Percentiles rank a stretch among this genome's conserved stretches.
Evolutionary conservation across 1,140 invertebrate species (phyloP).

Genomic region (Lamellibrachia luymesi): DNA sequence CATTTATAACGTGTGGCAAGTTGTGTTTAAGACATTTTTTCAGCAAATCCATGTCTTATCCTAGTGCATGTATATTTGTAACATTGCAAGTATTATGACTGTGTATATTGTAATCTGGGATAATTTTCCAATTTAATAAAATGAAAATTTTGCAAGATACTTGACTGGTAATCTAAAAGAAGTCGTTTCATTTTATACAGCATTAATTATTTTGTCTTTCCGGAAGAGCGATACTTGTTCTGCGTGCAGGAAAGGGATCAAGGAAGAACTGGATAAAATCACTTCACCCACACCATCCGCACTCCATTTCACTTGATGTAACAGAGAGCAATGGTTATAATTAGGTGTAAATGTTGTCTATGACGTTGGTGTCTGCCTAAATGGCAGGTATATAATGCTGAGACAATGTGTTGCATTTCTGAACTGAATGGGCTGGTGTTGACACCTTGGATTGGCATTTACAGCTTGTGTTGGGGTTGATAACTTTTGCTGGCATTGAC

Average conservation of each 20-base stretch:
- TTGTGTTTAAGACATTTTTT: no score
- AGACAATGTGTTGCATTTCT: neutral
- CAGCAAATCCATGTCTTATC: no score
- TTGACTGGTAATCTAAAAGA: neutral
- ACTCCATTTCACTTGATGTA: neutral
- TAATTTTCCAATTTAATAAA: no score
- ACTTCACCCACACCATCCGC: neutral
- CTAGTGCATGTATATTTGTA: no score
- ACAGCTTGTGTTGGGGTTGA: neutral
- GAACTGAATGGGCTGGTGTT: no score
- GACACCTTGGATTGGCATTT: no score
- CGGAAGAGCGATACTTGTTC: neutral
- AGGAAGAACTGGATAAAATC: neutral
- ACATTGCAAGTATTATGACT: no score
- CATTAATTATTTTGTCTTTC: neutral
- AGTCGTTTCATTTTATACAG: neutral
- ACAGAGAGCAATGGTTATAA: neutral
- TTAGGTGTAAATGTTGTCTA: neutral
- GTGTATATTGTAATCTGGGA: neutral
- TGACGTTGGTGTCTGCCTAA: neutral
- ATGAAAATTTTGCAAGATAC: no score
- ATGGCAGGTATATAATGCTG: neutral
- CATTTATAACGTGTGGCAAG: no score
- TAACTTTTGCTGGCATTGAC: no score
- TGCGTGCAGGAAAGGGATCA: neutral